Evolutionary conservation across 23 tunicate genomes (phyloP).

Genomic region (Ciona savignyi): DNA sequence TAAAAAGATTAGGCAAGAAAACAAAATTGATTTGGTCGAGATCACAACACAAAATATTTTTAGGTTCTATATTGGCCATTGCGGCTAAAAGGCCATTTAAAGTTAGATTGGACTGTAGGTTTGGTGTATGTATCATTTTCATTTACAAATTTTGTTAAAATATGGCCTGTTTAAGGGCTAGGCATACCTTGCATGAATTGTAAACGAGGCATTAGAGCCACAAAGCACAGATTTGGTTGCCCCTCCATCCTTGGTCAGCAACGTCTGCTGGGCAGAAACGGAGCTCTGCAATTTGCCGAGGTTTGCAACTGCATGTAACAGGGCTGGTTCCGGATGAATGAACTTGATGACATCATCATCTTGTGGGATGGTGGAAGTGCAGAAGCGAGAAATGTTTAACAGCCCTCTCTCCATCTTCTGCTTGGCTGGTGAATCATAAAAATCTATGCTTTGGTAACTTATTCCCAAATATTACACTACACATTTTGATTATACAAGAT

Average conservation of each 20-base stretch:
- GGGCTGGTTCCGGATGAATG: slow-evolving; percentile 33
- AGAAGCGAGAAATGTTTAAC: background rate
- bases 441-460: too few species aligned
- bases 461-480: too few species aligned
- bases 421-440: slow-evolving; percentile 52
- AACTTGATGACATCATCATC: slow-evolving; percentile 62
- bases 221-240: slow-evolving; percentile 25
- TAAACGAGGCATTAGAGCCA: slow-evolving; percentile 28
- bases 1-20: too few species aligned
- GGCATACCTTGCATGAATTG: slow-evolving; percentile 47
- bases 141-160: background rate
- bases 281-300: slow-evolving; percentile 44
- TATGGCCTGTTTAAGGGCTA: background rate
- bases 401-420: slow-evolving; percentile 30
- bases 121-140: too few species aligned
- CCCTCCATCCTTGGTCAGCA: slow-evolving; percentile 27
- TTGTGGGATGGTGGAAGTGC: slow-evolving; percentile 12
- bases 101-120: too few species aligned
- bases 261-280: slow-evolving; percentile 45
- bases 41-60: too few species aligned
- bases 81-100: too few species aligned
- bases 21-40: too few species aligned
- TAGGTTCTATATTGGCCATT: too few species aligned
- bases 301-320: slow-evolving; percentile 7
- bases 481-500: too few species aligned